Evolutionary conservation across 1,140 invertebrate species (phyloP).

Genomic region (Zaprionus davidi): DNA sequence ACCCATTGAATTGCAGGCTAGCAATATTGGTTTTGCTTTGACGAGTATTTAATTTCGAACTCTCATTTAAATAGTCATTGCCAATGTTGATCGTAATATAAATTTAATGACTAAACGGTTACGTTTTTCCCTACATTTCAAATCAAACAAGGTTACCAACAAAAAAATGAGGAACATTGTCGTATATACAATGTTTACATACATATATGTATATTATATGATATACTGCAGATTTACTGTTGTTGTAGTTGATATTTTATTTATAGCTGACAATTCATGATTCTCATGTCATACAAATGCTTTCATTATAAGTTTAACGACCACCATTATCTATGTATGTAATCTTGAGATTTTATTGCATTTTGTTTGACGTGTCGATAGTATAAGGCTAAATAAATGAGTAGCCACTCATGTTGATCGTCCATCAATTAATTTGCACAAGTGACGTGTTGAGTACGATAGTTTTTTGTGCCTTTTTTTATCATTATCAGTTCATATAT

Average conservation of each 20-base stretch:
- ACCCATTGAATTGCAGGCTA: not conserved
- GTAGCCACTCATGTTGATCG: constrained; percentile 17
- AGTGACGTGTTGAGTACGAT: constrained; percentile 5
- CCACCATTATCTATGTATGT: constrained; percentile 30
- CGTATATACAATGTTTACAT: constrained; percentile 2
- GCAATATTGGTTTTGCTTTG: not conserved
- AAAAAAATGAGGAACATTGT: constrained; percentile 15
- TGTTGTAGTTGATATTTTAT: constrained; percentile 17
- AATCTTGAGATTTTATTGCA: constrained; percentile 44
- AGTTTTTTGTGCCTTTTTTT: constrained; percentile 1
- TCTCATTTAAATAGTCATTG: constrained; percentile 19
- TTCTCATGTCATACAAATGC: constrained; percentile 58
- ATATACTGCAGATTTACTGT: constrained; percentile 1
- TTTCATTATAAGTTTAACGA: constrained; percentile 53
- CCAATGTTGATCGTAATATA: constrained; percentile 2
- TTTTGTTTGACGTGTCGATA: constrained; percentile 29
- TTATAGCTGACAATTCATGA: constrained; percentile 31
- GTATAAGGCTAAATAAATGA: constrained; percentile 18
- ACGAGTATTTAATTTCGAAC: constrained; percentile 3
- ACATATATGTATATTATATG: not conserved
- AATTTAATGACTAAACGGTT: not conserved
- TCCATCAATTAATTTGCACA: constrained; percentile 39
- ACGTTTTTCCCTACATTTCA: not conserved
- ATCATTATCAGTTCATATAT: not conserved
- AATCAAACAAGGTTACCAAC: constrained; percentile 11